Evolutionary conservation across 1,140 invertebrate genomes (phyloP).

Genomic region (Polyergus mexicanus): DNA sequence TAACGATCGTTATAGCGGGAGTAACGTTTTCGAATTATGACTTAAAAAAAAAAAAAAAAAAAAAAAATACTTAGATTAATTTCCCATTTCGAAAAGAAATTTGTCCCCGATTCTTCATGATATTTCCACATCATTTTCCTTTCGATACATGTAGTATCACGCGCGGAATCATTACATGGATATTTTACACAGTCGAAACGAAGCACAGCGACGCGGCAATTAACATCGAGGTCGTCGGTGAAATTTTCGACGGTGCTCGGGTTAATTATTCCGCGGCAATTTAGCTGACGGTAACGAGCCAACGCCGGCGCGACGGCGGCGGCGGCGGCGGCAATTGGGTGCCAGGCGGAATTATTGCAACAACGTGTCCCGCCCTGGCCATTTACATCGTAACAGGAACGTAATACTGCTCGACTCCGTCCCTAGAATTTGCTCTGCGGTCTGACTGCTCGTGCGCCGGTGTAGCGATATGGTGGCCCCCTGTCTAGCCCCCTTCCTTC

Average conservation of each 20-base stretch:
- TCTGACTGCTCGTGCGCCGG: conserved; percentile 81
- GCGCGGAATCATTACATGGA: conserved; percentile 11
- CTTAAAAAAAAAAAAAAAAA: not conserved
- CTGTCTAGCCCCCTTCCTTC: not conserved
- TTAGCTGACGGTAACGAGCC: conserved; percentile 53
- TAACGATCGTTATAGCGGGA: not conserved
- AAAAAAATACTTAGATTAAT: not conserved
- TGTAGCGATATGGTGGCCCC: conserved; percentile 16
- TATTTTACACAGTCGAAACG: conserved; percentile 17
- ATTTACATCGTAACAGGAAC: conserved; percentile 64
- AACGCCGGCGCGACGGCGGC: too few species aligned
- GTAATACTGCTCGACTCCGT: conserved; percentile 74
- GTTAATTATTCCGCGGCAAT: conserved; percentile 63
- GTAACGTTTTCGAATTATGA: not conserved
- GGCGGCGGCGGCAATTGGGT: conserved; percentile 45
- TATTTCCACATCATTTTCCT: conserved; percentile 4
- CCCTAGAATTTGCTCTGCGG: conserved; percentile 84
- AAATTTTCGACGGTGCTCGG: conserved; percentile 59
- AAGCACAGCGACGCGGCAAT: conserved; percentile 50
- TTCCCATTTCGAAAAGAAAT: not conserved
- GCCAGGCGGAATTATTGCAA: conserved; percentile 51
- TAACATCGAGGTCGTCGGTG: conserved; percentile 59
- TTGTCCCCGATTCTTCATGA: not conserved
- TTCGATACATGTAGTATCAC: not conserved
- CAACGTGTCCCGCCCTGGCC: conserved; percentile 43